These are phyloP conservation scores for Trichonephila inaurata DNA, from an alignment of 1,140 invertebrate species.

Conservation along the genomic window DNA sequence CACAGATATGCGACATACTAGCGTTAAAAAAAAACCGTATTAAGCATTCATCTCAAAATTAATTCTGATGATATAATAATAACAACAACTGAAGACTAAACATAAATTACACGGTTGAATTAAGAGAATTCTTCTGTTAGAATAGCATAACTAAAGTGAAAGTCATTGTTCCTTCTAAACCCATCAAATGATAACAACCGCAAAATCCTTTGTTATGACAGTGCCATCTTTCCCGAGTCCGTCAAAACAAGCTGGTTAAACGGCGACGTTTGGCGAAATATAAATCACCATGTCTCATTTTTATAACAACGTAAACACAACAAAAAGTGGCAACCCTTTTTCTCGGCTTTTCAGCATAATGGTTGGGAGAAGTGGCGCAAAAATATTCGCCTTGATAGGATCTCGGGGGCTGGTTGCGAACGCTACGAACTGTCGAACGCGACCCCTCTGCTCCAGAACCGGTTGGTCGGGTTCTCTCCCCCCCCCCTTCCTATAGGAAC, in stretches of 20 bases:
- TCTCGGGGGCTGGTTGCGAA: constrained; percentile 25
- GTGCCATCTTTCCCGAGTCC: not conserved
- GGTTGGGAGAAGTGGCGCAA: constrained; percentile 10
- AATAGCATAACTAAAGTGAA: not conserved
- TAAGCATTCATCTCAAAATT: no score
- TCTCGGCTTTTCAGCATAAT: constrained; percentile 5
- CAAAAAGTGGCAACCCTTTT: constrained; percentile 11
- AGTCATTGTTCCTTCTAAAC: not conserved
- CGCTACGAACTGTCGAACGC: constrained; percentile 12
- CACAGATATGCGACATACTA: no score
- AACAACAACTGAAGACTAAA: no score
- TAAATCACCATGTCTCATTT: constrained; percentile 52
- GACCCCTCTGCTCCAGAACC: constrained; percentile 26
- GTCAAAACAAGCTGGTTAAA: not conserved
- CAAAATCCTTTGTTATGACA: constrained; percentile 29
- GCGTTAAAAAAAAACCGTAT: no score
- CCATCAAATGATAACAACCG: not conserved
- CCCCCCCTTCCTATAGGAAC: not conserved
- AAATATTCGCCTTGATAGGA: constrained; percentile 23
- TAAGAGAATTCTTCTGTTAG: not conserved
- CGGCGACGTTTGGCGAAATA: constrained; percentile 36
- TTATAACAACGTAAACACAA: constrained; percentile 34
- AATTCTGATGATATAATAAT: no score
- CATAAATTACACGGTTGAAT: no score
- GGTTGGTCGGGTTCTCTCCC: constrained; percentile 31